phyloP scores from a whole-genome alignment of 2,113 vertebrate species.

The Tenebrosternarchus preto region DNA sequence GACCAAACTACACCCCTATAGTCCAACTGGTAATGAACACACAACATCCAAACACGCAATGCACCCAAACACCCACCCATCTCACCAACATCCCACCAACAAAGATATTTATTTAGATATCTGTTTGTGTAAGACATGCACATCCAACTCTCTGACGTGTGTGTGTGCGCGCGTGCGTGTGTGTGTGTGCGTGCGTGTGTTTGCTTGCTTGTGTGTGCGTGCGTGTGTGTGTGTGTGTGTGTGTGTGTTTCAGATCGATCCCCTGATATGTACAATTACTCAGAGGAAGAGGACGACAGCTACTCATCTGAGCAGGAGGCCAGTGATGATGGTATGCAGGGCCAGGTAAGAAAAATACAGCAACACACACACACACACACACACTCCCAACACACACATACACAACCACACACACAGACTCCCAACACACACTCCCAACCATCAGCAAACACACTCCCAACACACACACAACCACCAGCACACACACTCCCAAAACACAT shows the following conservation, averaged over 20 bases:
- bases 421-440: not conserved
- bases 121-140: too few relatives aligned
- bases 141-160: not conserved
- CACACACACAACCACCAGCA: too few relatives aligned
- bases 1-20: too few relatives aligned
- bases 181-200: constrained; percentile 36
- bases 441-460: too few relatives aligned
- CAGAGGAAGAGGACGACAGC: constrained; percentile 80
- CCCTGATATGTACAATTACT: constrained; percentile 80
- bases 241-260: constrained; percentile 69
- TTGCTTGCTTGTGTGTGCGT: constrained; percentile 9
- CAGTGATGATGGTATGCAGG: constrained; percentile 76
- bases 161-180: constrained; percentile 24
- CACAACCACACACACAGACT: too few relatives aligned
- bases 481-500: too few relatives aligned
- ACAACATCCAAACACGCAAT: too few relatives aligned
- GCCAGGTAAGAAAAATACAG: constrained; percentile 63
- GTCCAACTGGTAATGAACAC: too few relatives aligned
- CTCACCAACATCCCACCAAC: too few relatives aligned
- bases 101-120: too few relatives aligned
- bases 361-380: not conserved
- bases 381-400: too few relatives aligned
- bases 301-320: constrained; percentile 80
- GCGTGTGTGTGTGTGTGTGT: constrained; percentile 7
- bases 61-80: too few relatives aligned